Evolutionary conservation across 2,797 vertebrate species (phyloP).

Genomic region (Coendou prehensilis): DNA sequence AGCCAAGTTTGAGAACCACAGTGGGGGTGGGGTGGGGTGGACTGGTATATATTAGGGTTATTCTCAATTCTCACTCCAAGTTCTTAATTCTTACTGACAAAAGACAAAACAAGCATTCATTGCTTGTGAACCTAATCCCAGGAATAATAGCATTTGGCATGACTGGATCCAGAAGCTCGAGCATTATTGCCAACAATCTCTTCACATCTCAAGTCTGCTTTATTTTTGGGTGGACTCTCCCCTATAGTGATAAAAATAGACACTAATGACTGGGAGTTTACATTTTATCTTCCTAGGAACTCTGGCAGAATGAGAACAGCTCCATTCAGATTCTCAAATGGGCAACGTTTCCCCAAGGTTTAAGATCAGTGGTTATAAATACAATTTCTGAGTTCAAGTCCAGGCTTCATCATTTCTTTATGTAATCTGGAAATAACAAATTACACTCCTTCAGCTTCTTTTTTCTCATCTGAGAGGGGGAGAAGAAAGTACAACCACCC

Average conservation of each 20-base stretch:
- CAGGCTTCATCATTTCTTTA: not conserved
- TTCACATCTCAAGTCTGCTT: not conserved
- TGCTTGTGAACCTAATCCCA: not conserved
- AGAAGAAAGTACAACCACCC: not conserved
- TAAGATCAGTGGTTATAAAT: not conserved
- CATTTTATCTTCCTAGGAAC: not conserved
- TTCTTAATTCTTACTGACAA: constrained; percentile 28
- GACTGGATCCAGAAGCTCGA: constrained; percentile 8
- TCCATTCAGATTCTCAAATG: not conserved
- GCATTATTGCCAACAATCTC: not conserved
- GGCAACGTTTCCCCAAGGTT: not conserved
- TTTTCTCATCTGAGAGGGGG: not conserved
- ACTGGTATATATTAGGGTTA: not conserved
- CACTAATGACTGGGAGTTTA: not conserved
- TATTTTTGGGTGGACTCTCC: not conserved
- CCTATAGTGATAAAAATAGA: not conserved
- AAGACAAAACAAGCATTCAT: constrained; percentile 1
- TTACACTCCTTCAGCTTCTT: not conserved
- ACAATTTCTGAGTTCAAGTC: not conserved
- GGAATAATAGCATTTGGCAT: constrained; percentile 17
- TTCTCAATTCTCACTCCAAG: constrained; percentile 13
- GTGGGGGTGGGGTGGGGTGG: not conserved
- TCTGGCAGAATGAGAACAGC: not conserved
- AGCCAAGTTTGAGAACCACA: not conserved
- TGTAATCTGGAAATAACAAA: not conserved